phyloP scores from a whole-genome alignment of 2,113 vertebrate genomes.

The Chaetodon trifascialis region DNA sequence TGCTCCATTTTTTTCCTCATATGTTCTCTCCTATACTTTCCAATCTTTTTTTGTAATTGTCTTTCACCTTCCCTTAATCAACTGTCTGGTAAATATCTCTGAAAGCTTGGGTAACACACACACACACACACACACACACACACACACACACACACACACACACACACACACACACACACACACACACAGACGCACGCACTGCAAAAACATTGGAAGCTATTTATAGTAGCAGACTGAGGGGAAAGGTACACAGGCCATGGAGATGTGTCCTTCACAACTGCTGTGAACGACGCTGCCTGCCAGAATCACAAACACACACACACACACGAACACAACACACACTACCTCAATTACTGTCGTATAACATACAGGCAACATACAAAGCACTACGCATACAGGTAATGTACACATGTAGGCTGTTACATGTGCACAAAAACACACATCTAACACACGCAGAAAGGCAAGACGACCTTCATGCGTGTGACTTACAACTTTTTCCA shows the following conservation, averaged over 20 bases:
- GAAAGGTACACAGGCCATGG: slow-evolving; percentile 38
- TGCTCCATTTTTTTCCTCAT: not conserved
- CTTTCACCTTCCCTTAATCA: slow-evolving; percentile 30
- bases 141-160: slow-evolving; percentile 10
- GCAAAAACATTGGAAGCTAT: slow-evolving; percentile 48
- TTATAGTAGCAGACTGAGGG: slow-evolving; percentile 36
- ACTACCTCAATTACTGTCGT: not conserved
- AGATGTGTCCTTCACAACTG: slow-evolving; percentile 59
- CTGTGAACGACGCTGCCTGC: slow-evolving; percentile 41
- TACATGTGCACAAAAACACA: not conserved
- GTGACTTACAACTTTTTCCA: too few species aligned
- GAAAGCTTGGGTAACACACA: slow-evolving; percentile 4
- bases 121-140: slow-evolving; percentile 8
- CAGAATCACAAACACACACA: slow-evolving; percentile 20
- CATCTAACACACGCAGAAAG: not conserved
- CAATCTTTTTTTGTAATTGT: not conserved
- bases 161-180: slow-evolving; percentile 1
- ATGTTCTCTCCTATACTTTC: not conserved
- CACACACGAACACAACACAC: too few species aligned
- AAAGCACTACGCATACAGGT: not conserved
- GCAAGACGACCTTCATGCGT: too few species aligned
- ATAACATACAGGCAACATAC: not conserved
- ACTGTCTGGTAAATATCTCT: slow-evolving; percentile 29
- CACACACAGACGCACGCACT: slow-evolving; percentile 22
- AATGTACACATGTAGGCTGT: not conserved